A percentile compares a stretch with the other conserved stretches of the same genome.
These are phyloP conservation scores for Pachyuromys duprasi DNA, from an alignment of 2,797 vertebrate species.

Conservation along the genomic window DNA sequence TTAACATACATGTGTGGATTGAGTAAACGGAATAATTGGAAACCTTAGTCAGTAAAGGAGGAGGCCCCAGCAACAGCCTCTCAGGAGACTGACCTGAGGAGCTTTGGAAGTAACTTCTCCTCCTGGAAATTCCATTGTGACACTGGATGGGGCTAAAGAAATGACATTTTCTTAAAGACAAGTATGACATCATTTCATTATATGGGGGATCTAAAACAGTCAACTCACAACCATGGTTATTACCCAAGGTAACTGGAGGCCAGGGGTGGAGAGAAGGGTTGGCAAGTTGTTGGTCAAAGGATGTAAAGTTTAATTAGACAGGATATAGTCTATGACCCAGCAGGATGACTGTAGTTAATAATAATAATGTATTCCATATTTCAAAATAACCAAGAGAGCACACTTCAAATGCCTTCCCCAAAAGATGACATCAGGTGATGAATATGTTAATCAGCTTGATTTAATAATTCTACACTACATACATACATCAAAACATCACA, in stretches of 20 bases:
- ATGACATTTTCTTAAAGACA: not conserved
- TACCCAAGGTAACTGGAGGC: not conserved
- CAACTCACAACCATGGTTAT: not conserved
- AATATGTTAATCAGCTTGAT: constrained; percentile 23
- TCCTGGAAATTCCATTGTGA: not conserved
- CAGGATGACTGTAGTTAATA: not conserved
- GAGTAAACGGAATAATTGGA: not conserved
- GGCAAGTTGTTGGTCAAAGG: not conserved
- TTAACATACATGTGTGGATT: not conserved
- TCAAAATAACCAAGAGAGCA: constrained; percentile 2
- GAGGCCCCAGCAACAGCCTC: not conserved
- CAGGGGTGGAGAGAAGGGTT: not conserved
- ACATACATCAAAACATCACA: constrained; percentile 38
- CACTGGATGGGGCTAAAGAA: not conserved
- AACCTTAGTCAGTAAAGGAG: not conserved
- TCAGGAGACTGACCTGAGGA: not conserved
- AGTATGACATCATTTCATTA: too few relatives aligned
- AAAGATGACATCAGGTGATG: not conserved
- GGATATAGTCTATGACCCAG: not conserved
- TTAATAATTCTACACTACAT: constrained; percentile 3
- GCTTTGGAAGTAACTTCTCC: not conserved
- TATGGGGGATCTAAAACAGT: not conserved
- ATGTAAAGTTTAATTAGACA: not conserved
- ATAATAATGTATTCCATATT: not conserved
- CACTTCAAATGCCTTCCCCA: not conserved